A percentile compares a stretch with the other conserved stretches of the same genome.
Conservation (phyloP, 1,140 invertebrate species). For the Aphidius gifuensis region DNA sequence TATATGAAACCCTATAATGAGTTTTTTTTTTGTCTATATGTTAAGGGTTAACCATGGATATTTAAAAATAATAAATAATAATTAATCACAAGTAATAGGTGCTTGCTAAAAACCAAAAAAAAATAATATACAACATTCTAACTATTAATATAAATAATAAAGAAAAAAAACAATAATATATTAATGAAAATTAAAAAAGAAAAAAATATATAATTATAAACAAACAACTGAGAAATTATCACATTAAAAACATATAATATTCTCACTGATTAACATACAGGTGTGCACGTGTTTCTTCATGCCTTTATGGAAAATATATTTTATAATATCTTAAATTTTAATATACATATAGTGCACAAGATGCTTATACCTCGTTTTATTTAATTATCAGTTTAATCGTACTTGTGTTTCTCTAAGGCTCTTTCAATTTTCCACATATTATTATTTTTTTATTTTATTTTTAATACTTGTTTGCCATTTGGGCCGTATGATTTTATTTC, state of each 20-base stretch:
- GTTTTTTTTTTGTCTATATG: background rate
- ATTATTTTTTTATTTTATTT: background rate
- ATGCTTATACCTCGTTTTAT: constrained; percentile 3
- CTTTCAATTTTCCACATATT: too few relatives aligned
- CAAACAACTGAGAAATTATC: too few relatives aligned
- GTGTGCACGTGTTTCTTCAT: constrained; percentile 10
- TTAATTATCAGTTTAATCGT: constrained; percentile 15
- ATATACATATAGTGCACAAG: background rate
- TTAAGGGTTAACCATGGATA: too few relatives aligned
- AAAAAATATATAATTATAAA: too few relatives aligned
- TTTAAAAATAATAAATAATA: too few relatives aligned
- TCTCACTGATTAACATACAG: too few relatives aligned
- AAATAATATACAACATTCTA: too few relatives aligned
- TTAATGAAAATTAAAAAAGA: background rate
- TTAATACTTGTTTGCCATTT: background rate
- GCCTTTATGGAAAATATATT: background rate
- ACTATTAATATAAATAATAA: too few relatives aligned
- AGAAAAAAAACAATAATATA: background rate
- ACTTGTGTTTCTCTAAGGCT: background rate
- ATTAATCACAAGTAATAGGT: too few relatives aligned
- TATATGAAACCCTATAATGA: background rate
- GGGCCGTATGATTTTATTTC: background rate
- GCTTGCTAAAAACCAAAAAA: too few relatives aligned
- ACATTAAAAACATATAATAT: too few relatives aligned
- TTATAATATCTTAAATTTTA: background rate